Conservation (phyloP, 2,797 vertebrate species). For the Sebastolobus altivelis region DNA sequence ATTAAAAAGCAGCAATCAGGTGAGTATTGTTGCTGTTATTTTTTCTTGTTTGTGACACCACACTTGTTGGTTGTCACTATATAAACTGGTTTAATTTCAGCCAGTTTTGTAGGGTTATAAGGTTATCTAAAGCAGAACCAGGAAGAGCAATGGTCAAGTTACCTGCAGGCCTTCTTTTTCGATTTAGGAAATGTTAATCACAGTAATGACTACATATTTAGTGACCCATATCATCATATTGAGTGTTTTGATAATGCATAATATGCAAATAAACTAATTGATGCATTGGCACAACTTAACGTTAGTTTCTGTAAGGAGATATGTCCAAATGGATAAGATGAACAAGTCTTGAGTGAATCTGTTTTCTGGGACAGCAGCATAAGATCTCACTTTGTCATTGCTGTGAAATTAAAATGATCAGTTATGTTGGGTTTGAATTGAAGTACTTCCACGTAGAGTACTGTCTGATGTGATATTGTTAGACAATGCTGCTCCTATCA, state of each 20-base stretch:
- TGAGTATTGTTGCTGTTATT: neutral
- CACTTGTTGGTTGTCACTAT: constrained; percentile 37
- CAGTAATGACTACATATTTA: neutral
- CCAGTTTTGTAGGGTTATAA: neutral
- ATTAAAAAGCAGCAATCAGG: neutral
- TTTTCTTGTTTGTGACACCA: neutral
- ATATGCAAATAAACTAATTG: neutral
- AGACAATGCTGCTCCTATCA: neutral
- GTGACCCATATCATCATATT: neutral
- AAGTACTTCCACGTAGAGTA: neutral
- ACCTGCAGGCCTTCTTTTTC: constrained; percentile 18
- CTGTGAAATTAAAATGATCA: neutral
- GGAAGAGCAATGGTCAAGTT: neutral
- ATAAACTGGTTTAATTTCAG: constrained; percentile 2
- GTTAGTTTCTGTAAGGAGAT: neutral
- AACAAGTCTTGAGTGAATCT: neutral
- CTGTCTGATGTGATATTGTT: constrained; percentile 7
- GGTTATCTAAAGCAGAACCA: neutral
- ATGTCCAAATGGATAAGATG: neutral
- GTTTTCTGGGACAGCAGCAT: neutral
- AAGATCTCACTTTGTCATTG: neutral
- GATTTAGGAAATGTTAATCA: no score
- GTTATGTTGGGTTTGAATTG: neutral
- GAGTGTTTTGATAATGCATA: neutral
- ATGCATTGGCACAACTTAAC: neutral